phyloP scores from a whole-genome alignment of 2,113 vertebrate species.

The Protobothrops flavoviridis region DNA sequence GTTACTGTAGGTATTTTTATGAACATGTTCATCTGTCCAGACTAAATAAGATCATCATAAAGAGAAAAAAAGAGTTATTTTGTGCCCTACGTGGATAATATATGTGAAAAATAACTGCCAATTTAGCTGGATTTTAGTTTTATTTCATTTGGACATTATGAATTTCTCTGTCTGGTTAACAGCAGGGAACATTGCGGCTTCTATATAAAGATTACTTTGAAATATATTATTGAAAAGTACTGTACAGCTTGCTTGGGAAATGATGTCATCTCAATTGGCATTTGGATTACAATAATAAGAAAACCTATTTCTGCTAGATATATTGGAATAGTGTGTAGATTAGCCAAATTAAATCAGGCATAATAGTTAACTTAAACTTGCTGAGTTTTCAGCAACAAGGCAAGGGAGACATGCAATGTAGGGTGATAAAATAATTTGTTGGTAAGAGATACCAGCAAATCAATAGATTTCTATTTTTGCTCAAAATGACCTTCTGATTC shows the following conservation, averaged over 20 bases:
- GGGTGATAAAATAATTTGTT: background rate
- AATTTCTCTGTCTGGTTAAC: background rate
- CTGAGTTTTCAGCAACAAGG: background rate
- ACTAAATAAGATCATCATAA: background rate
- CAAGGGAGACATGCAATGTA: background rate
- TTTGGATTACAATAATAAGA: background rate
- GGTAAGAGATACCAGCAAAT: background rate
- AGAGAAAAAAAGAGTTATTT: background rate
- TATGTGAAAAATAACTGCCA: background rate
- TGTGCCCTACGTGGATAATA: background rate
- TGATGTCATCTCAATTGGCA: background rate
- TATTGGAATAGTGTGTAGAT: background rate
- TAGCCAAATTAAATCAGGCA: background rate
- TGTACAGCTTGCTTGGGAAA: background rate
- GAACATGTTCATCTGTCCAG: background rate
- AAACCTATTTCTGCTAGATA: background rate
- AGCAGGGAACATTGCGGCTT: conserved; percentile 1
- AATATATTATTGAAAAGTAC: background rate
- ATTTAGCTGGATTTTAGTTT: background rate
- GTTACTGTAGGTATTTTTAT: background rate
- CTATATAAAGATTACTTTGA: conserved; percentile 4
- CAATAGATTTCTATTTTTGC: background rate
- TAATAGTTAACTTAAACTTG: background rate
- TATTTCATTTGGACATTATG: background rate
- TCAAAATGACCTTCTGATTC: background rate